Percentiles rank a stretch among this genome's conserved stretches.
These are phyloP conservation scores for Archivesica marissinica DNA, from an alignment of 1,140 invertebrate species.

Conservation along the genomic window DNA sequence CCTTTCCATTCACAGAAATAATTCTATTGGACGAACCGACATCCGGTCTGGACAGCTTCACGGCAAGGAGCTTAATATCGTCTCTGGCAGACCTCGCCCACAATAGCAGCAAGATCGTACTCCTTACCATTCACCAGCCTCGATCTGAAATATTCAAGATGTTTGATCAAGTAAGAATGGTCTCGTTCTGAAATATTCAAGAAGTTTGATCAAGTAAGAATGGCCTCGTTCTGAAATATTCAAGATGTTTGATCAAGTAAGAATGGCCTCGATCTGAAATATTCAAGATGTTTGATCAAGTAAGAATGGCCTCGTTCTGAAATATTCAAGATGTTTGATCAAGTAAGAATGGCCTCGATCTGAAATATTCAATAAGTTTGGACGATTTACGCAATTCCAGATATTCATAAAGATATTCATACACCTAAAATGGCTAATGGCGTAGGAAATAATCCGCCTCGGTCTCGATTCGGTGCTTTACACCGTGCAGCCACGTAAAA, in stretches of 20 bases:
- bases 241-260: conserved; percentile 73
- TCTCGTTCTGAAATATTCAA: too few species aligned
- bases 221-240: conserved; percentile 79
- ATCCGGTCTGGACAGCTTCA: conserved; percentile 77
- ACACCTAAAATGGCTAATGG: too few species aligned
- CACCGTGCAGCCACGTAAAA: too few species aligned
- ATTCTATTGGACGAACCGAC: conserved; percentile 79
- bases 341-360: too few species aligned
- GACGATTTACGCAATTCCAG: too few species aligned
- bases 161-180: conserved; percentile 73
- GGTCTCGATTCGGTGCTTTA: too few species aligned
- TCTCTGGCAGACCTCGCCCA: conserved; percentile 71
- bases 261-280: conserved; percentile 79
- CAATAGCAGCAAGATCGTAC: conserved; percentile 73
- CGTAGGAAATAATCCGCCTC: too few species aligned
- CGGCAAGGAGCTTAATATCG: conserved; percentile 72
- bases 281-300: conserved; percentile 74
- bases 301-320: too few species aligned
- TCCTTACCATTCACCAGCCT: conserved; percentile 79
- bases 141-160: conserved; percentile 78
- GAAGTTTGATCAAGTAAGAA: too few species aligned
- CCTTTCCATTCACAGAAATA: conserved; percentile 68
- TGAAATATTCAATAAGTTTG: too few species aligned
- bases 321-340: too few species aligned
- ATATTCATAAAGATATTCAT: too few species aligned